Evolutionary conservation across 2,113 vertebrate genomes (phyloP).

Genomic region (Pleuronectes platessa): DNA sequence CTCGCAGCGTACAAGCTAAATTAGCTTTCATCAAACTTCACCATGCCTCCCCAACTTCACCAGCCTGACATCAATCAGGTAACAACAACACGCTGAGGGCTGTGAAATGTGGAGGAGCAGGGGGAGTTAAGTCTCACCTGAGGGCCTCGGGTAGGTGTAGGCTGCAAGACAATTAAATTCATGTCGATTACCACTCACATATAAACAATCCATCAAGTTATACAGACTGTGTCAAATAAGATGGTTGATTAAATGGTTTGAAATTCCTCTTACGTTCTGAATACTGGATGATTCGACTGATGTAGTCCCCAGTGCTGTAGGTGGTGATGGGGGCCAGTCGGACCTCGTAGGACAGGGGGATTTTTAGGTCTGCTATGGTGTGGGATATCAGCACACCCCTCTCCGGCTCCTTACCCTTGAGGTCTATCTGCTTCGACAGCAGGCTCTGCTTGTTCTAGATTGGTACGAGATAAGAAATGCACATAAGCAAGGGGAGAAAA

Average conservation of each 20-base stretch:
- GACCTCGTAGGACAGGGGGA: constrained; percentile 93
- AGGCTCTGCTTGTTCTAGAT: constrained; percentile 83
- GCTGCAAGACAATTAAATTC: constrained; percentile 74
- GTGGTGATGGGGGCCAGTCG: constrained; percentile 91
- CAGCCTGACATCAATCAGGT: constrained; percentile 42
- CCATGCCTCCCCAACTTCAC: constrained; percentile 15
- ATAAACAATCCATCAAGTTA: background rate
- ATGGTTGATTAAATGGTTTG: background rate
- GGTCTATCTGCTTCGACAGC: constrained; percentile 87
- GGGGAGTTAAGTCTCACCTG: constrained; percentile 76
- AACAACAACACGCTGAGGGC: constrained; percentile 9
- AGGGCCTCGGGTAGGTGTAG: constrained; percentile 83
- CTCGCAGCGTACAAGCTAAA: constrained; percentile 40
- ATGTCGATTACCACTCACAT: constrained; percentile 26
- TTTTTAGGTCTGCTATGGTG: constrained; percentile 87
- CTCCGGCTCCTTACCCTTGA: constrained; percentile 84
- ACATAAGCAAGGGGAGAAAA: constrained; percentile 8
- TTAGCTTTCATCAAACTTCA: constrained; percentile 50
- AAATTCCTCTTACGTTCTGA: constrained; percentile 89
- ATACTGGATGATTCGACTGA: constrained; percentile 91
- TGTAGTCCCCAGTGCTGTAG: constrained; percentile 89
- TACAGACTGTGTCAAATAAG: background rate
- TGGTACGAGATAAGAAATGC: constrained; percentile 21
- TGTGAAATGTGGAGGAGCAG: constrained; percentile 15
- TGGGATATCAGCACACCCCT: constrained; percentile 91